These are phyloP conservation scores for Ctenopoma multispine DNA, from an alignment of 2,797 vertebrate genomes.

Conservation along the genomic window DNA sequence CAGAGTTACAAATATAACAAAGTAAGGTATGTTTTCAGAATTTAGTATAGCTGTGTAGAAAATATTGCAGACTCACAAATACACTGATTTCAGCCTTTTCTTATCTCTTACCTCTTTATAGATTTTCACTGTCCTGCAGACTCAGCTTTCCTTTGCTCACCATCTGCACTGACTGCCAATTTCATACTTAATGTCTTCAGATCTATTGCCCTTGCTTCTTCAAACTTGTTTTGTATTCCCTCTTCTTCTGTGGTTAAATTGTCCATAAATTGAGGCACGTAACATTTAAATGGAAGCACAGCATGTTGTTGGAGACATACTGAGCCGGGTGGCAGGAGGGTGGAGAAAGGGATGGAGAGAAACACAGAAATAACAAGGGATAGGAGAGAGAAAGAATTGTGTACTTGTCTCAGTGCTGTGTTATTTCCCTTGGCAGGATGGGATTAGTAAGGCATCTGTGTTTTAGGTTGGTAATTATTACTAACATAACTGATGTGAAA, in stretches of 20 bases:
- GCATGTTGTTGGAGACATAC: slow-evolving; percentile 33
- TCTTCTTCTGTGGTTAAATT: slow-evolving; percentile 5
- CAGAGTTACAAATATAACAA: not conserved
- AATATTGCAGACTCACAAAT: not conserved
- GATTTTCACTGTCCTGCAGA: slow-evolving; percentile 1
- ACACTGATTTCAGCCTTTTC: not conserved
- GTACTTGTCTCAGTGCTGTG: slow-evolving; percentile 31
- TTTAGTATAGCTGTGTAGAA: not conserved
- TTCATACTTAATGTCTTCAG: slow-evolving; percentile 21
- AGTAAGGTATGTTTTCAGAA: not conserved
- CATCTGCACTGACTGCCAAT: slow-evolving; percentile 9
- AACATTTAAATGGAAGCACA: slow-evolving; percentile 45
- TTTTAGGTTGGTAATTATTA: slow-evolving; percentile 45
- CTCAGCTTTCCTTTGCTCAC: not conserved
- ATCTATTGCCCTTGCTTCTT: slow-evolving; percentile 22
- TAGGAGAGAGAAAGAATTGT: slow-evolving; percentile 26
- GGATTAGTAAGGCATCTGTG: slow-evolving; percentile 46
- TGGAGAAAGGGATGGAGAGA: slow-evolving; percentile 22
- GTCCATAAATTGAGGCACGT: slow-evolving; percentile 40
- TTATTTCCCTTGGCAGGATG: slow-evolving; percentile 63
- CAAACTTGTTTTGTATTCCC: slow-evolving; percentile 5
- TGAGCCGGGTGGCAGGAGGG: slow-evolving; percentile 23
- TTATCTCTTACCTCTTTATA: not conserved
- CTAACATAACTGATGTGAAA: slow-evolving; percentile 18
- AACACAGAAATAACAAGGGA: slow-evolving; percentile 10